Evolutionary conservation across 2,888 invertebrate genomes (phyloP).

Genomic region (Melanostoma scalare): DNA sequence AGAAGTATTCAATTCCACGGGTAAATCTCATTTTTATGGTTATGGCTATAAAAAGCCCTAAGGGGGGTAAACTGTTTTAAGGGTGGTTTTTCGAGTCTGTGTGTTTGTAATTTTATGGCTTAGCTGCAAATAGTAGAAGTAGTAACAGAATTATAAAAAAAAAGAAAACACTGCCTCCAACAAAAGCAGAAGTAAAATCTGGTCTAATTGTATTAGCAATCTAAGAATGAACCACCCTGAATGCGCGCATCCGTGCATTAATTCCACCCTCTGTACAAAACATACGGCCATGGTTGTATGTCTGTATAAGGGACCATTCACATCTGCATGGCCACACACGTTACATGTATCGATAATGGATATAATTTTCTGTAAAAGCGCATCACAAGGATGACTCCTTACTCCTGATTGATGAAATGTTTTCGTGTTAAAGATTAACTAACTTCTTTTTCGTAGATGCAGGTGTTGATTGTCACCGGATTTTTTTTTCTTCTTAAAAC

Average conservation of each 20-base stretch:
- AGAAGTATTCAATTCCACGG: constrained; percentile 63
- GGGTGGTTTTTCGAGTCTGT: constrained; percentile 30
- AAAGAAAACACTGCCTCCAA: constrained; percentile 13
- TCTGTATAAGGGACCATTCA: background rate
- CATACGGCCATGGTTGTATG: constrained; percentile 33
- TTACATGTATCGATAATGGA: constrained; percentile 46
- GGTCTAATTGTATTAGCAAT: constrained; percentile 69
- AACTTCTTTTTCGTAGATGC: too few relatives aligned
- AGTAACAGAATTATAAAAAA: constrained; percentile 26
- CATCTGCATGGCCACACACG: background rate
- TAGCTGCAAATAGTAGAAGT: constrained; percentile 35
- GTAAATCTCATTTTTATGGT: constrained; percentile 66
- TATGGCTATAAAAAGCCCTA: constrained; percentile 49
- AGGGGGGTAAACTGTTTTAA: constrained; percentile 30
- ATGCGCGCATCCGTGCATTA: constrained; percentile 44
- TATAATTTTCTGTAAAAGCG: constrained; percentile 32
- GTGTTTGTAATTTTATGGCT: constrained; percentile 62
- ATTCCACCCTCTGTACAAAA: constrained; percentile 33
- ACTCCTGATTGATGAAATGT: too few relatives aligned
- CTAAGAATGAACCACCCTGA: constrained; percentile 38
- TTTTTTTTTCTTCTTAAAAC: too few relatives aligned
- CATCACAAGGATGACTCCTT: too few relatives aligned
- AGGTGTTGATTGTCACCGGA: too few relatives aligned
- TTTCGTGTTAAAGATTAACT: too few relatives aligned
- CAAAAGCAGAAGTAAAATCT: constrained; percentile 47